Evolutionary conservation across 2,888 invertebrate genomes (phyloP).

Genomic region (Idaea biselata): DNA sequence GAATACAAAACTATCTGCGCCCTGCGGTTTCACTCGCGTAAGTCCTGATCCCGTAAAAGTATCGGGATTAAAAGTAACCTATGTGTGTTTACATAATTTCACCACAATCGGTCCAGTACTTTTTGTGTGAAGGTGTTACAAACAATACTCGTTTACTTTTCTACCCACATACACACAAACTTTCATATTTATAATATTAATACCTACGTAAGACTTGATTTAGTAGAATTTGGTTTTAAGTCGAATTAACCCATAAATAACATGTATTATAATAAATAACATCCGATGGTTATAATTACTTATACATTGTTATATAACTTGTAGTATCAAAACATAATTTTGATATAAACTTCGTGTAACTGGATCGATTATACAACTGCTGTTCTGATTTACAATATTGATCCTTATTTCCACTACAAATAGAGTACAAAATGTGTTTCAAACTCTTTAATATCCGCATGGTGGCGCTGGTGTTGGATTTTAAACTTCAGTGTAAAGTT

Average conservation of each 20-base stretch:
- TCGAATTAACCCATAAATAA: background rate
- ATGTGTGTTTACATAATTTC: no score
- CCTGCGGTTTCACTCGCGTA: no score
- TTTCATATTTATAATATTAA: no score
- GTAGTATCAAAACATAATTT: background rate
- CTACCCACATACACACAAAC: no score
- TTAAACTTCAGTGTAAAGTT: background rate
- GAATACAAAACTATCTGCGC: no score
- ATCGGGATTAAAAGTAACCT: no score
- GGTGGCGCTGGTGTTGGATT: background rate
- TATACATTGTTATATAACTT: background rate
- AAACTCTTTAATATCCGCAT: background rate
- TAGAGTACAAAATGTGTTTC: background rate
- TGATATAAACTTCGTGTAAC: background rate
- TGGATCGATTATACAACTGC: background rate
- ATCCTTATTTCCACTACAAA: background rate
- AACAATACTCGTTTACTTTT: no score
- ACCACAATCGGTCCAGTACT: no score
- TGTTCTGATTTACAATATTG: background rate
- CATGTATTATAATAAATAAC: background rate
- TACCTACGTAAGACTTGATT: no score
- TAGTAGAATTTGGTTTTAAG: background rate
- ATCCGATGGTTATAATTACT: background rate
- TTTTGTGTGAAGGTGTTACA: no score
- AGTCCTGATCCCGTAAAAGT: no score